Conservation (phyloP, 2,797 vertebrate species). For the Microhierax caerulescens region DNA sequence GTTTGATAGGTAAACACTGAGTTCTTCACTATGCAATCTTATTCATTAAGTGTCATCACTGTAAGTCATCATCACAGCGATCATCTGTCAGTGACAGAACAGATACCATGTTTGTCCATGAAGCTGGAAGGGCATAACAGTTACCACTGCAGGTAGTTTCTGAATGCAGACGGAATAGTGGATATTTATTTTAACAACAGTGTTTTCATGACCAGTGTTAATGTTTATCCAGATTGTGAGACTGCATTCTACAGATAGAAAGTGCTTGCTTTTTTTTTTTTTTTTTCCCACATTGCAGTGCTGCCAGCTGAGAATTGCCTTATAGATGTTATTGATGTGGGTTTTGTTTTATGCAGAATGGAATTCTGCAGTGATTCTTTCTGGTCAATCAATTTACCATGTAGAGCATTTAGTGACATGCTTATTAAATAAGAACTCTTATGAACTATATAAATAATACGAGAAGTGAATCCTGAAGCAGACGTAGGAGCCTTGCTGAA, state of each 20-base stretch:
- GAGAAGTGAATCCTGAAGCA: neutral
- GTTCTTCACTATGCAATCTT: neutral
- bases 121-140: neutral
- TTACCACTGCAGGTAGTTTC: neutral
- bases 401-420: neutral
- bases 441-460: neutral
- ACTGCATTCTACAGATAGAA: neutral
- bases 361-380: neutral
- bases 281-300: neutral
- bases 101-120: neutral
- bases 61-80: neutral
- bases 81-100: neutral
- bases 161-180: neutral
- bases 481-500: neutral
- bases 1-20: neutral
- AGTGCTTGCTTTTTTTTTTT: neutral
- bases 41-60: neutral
- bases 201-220: neutral
- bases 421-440: neutral
- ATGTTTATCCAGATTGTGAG: neutral
- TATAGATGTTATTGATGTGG: neutral
- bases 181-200: neutral
- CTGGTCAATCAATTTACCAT: neutral
- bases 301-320: neutral
- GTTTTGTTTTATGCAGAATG: neutral